phyloP scores from a whole-genome alignment of 1,140 invertebrate genomes.

The Microplitis mediator region DNA sequence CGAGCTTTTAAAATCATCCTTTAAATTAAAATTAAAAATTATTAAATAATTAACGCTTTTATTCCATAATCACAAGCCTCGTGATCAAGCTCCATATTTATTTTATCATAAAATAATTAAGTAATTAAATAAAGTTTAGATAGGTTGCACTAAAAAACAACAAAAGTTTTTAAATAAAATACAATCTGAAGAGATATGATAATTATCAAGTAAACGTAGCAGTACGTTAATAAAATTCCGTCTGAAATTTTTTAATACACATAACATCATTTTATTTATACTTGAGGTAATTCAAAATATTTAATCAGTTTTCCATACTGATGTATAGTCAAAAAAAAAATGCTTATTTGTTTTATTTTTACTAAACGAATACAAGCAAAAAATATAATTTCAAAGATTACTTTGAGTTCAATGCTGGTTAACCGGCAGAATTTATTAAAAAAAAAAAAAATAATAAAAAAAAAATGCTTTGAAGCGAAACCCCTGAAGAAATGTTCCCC shows the following conservation, averaged over 20 bases:
- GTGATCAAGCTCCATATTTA: not conserved
- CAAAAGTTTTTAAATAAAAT: not conserved
- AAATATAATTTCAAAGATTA: not conserved
- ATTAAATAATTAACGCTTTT: not conserved
- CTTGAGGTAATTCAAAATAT: not conserved
- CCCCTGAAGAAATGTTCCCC: not conserved
- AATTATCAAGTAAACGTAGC: slow-evolving; percentile 8
- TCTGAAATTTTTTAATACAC: slow-evolving; percentile 29
- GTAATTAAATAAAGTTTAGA: not conserved
- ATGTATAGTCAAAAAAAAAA: not conserved
- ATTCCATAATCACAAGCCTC: not conserved
- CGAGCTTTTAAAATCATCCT: slow-evolving; percentile 1
- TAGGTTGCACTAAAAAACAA: not conserved
- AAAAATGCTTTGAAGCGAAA: not conserved
- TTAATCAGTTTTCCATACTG: not conserved
- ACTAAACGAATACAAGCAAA: not conserved
- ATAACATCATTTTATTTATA: not conserved
- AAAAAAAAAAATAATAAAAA: not conserved
- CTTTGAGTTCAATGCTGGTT: not conserved
- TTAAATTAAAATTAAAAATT: not conserved
- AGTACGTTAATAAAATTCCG: slow-evolving; percentile 19
- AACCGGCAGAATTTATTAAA: not conserved
- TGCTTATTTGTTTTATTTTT: no score
- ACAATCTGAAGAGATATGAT: not conserved
- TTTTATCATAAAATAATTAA: not conserved